Evolutionary conservation across 2,888 invertebrate species (phyloP).

Genomic region (Apamea epomidion): DNA sequence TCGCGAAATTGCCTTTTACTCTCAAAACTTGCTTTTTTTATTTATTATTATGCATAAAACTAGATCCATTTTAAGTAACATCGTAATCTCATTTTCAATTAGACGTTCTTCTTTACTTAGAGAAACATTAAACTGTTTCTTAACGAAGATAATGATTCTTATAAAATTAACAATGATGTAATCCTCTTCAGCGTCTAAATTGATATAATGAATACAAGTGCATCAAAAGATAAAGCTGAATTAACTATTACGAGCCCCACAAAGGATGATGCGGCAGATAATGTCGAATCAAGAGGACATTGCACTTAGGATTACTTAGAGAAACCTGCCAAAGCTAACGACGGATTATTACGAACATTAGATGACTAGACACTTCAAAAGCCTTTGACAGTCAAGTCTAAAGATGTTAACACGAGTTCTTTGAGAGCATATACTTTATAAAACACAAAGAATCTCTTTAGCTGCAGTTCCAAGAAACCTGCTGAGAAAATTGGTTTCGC

Average conservation of each 20-base stretch:
- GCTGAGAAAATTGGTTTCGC: constrained; percentile 5
- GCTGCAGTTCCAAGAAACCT: constrained; percentile 4
- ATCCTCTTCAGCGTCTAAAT: constrained; percentile 48
- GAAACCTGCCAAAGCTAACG: constrained; percentile 41
- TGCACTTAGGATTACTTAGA: constrained; percentile 48
- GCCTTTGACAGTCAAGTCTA: constrained; percentile 24
- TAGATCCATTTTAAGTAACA: constrained; percentile 50
- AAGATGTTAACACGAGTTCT: constrained; percentile 18
- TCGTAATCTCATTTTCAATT: constrained; percentile 42
- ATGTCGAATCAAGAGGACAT: constrained; percentile 44
- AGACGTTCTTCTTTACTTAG: constrained; percentile 17
- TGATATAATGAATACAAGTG: constrained; percentile 61
- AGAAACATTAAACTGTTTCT: constrained; percentile 12
- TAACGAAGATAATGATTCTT: constrained; percentile 32
- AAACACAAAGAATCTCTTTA: constrained; percentile 16
- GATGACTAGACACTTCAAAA: constrained; percentile 19
- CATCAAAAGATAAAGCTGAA: constrained; percentile 56
- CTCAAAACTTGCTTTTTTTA: constrained; percentile 54
- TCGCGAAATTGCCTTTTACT: constrained; percentile 48
- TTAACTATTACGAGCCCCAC: constrained; percentile 36
- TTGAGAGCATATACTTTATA: constrained; percentile 5
- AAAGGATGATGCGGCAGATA: constrained; percentile 46
- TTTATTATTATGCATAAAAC: constrained; percentile 53
- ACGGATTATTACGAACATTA: constrained; percentile 27
- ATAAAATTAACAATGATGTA: constrained; percentile 55